Conservation (phyloP, 2,797 vertebrate genomes). For the Lagorchestes hirsutus region DNA sequence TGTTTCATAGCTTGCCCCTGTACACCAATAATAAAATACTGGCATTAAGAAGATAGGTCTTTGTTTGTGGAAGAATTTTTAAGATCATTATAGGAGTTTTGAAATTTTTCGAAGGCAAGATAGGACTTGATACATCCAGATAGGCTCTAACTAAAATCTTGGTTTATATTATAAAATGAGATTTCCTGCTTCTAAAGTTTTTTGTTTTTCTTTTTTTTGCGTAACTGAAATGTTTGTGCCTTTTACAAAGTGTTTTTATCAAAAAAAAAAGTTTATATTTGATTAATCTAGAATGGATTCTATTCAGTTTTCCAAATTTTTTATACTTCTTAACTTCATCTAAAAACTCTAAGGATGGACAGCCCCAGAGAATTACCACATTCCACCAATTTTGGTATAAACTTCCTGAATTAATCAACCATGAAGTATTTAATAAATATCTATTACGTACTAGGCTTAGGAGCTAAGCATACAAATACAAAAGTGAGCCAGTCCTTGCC, state of each 20-base stretch:
- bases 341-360: background rate
- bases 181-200: background rate
- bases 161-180: background rate
- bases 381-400: background rate
- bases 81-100: background rate
- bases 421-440: background rate
- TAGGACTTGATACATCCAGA: background rate
- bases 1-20: background rate
- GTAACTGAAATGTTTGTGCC: background rate
- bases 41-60: background rate
- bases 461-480: background rate
- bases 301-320: background rate
- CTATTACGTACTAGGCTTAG: background rate
- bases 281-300: background rate
- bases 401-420: background rate
- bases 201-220: background rate
- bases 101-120: background rate
- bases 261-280: background rate
- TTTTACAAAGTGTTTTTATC: background rate
- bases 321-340: background rate
- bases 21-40: background rate
- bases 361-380: background rate
- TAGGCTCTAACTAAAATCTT: background rate
- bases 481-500: background rate
- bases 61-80: background rate